phyloP scores from a whole-genome alignment of 2,888 invertebrate species.

The Ashinkailepas kermadecensis region DNA sequence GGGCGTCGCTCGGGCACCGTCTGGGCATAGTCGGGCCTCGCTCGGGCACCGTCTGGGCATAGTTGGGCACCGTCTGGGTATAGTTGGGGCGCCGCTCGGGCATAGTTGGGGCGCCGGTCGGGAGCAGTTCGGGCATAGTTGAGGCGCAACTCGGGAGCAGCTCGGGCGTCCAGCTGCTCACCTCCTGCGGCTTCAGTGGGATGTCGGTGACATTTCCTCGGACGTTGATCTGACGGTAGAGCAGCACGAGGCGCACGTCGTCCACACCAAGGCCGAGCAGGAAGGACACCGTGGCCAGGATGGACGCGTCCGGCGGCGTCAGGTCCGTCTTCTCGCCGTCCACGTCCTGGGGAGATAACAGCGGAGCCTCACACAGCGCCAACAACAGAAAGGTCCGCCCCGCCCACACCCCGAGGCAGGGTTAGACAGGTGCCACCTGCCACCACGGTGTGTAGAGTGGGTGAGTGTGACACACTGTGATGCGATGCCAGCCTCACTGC shows the following conservation, averaged over 20 bases:
- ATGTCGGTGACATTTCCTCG: slow-evolving; percentile 89
- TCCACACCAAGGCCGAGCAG: slow-evolving; percentile 66
- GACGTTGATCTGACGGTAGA: slow-evolving; percentile 76
- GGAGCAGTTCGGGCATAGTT: no score
- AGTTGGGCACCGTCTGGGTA: no score
- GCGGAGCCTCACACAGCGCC: background rate
- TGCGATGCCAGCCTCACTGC: no score
- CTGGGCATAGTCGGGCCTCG: no score
- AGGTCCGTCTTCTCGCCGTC: slow-evolving; percentile 78
- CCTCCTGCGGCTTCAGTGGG: slow-evolving; percentile 73
- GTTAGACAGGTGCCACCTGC: no score
- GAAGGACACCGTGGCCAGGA: slow-evolving; percentile 62
- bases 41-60: no score
- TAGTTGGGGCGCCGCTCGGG: no score
- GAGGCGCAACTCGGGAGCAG: background rate
- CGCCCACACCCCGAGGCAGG: background rate
- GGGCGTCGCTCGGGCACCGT: no score
- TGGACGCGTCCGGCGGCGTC: slow-evolving; percentile 60
- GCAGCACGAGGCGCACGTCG: slow-evolving; percentile 65
- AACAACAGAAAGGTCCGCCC: background rate
- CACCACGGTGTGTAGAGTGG: no score
- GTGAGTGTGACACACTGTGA: no score
- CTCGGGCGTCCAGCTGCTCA: slow-evolving; percentile 19
- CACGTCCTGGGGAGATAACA: slow-evolving; percentile 50
- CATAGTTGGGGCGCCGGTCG: no score